Conservation (phyloP, 2,888 invertebrate species). For the Drosophila picticornis region DNA sequence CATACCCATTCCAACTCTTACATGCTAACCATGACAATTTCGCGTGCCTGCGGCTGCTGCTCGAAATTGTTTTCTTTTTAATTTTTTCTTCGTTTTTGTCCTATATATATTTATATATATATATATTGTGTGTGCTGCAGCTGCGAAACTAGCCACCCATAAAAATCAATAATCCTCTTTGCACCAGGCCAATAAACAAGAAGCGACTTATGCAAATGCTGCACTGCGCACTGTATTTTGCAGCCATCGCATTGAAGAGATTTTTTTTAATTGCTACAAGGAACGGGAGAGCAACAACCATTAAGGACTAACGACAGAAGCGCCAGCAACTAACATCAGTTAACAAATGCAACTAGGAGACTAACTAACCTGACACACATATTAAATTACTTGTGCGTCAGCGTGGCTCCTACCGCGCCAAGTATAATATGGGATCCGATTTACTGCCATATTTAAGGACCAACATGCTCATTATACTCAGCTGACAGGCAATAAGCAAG, state of each 20-base stretch:
- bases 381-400: slow-evolving; percentile 69
- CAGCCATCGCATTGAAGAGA: slow-evolving; percentile 18
- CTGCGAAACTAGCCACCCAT: slow-evolving; percentile 43
- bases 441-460: slow-evolving; percentile 26
- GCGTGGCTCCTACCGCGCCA: slow-evolving; percentile 54
- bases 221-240: slow-evolving; percentile 6
- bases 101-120: not conserved
- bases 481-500: slow-evolving; percentile 17
- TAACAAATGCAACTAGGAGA: slow-evolving; percentile 3
- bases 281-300: slow-evolving; percentile 28
- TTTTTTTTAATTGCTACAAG: slow-evolving; percentile 69
- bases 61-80: slow-evolving; percentile 46
- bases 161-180: slow-evolving; percentile 78
- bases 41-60: slow-evolving; percentile 51
- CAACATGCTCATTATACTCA: slow-evolving; percentile 12
- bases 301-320: slow-evolving; percentile 49
- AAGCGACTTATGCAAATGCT: slow-evolving; percentile 54
- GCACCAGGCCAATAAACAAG: slow-evolving; percentile 62
- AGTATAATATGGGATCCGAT: slow-evolving; percentile 57
- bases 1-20: not conserved
- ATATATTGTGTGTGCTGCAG: not conserved
- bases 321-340: not conserved
- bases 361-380: slow-evolving; percentile 34
- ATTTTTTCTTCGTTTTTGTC: slow-evolving; percentile 19
- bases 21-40: slow-evolving; percentile 52